Evolutionary conservation across 2,888 invertebrate species (phyloP).

Genomic region (Tenthredo livida): DNA sequence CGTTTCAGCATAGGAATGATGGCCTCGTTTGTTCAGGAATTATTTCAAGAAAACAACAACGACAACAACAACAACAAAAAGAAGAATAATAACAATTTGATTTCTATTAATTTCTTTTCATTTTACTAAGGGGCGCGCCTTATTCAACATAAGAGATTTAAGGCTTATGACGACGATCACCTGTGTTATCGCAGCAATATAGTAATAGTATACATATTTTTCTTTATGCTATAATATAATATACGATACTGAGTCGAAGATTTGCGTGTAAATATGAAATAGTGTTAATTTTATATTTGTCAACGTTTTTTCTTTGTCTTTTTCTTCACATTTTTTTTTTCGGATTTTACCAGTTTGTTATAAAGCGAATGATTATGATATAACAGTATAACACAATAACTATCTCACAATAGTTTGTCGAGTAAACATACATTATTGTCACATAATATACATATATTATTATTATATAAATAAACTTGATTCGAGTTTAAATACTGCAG

Average conservation of each 20-base stretch:
- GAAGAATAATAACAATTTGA: background rate
- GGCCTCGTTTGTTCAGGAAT: background rate
- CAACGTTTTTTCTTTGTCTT: background rate
- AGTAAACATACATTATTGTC: background rate
- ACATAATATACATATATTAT: constrained; percentile 20
- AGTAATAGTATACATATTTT: background rate
- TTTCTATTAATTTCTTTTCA: background rate
- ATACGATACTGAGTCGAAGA: background rate
- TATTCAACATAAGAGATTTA: background rate
- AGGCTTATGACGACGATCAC: background rate
- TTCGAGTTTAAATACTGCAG: constrained; percentile 17
- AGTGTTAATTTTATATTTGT: background rate
- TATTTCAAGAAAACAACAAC: background rate
- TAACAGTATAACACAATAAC: background rate
- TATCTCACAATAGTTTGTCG: background rate
- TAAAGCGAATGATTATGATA: background rate
- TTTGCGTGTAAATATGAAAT: constrained; percentile 6
- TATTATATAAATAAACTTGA: constrained; percentile 24
- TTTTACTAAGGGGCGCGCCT: background rate
- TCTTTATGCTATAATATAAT: background rate
- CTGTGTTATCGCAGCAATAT: background rate
- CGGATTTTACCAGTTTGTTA: background rate
- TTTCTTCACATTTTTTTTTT: background rate
- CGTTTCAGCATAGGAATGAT: background rate
- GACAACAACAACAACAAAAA: background rate